These are phyloP conservation scores for Prosapia bicincta DNA, from an alignment of 2,888 invertebrate genomes.

Conservation along the genomic window DNA sequence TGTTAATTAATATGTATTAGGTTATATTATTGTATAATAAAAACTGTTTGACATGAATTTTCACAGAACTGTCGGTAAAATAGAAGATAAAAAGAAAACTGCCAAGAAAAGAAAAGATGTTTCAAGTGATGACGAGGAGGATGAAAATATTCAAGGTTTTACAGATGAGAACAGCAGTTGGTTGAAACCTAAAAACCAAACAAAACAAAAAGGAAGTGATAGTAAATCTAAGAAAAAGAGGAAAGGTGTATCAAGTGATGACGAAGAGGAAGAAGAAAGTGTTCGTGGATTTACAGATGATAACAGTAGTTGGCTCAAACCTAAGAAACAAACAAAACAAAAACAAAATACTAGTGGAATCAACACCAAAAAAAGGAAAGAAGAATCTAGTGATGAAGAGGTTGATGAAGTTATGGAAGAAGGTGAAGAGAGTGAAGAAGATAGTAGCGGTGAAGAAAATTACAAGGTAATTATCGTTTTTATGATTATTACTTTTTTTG, in stretches of 20 bases:
- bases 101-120: no score
- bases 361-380: no score
- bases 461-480: constrained; percentile 30
- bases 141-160: constrained; percentile 43
- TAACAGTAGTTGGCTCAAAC: constrained; percentile 67
- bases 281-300: constrained; percentile 58
- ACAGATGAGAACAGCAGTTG: constrained; percentile 71
- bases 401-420: constrained; percentile 44
- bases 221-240: no score
- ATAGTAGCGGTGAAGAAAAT: constrained; percentile 35
- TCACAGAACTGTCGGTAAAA: no score
- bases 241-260: no score
- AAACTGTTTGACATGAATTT: no score
- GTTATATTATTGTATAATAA: no score
- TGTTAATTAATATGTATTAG: no score
- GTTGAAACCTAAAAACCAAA: constrained; percentile 58
- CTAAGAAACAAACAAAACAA: constrained; percentile 47
- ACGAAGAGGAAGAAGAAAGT: no score
- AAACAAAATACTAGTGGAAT: no score
- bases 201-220: neutral
- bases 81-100: neutral
- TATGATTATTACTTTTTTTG: constrained; percentile 4
- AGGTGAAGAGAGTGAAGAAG: constrained; percentile 37
- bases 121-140: no score
- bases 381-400: neutral